Evolutionary conservation across 2,888 invertebrate species (phyloP).

Genomic region (Drosophila trichaetosa): DNA sequence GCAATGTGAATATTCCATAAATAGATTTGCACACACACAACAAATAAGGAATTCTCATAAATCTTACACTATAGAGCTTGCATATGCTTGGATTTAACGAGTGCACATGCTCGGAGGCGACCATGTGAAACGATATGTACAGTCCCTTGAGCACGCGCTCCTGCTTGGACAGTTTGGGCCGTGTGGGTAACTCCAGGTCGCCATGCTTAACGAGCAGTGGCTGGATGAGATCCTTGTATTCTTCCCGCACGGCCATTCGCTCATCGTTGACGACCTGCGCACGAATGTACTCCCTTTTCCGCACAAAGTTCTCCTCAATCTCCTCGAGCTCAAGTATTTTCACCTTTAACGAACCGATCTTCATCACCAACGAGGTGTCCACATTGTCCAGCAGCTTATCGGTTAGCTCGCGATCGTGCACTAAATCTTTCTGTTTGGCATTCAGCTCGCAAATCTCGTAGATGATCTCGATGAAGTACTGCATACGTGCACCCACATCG

Average conservation of each 20-base stretch:
- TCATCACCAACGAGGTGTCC: conserved; percentile 83
- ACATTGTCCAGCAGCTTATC: conserved; percentile 85
- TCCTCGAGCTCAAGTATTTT: conserved; percentile 87
- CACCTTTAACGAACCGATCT: conserved; percentile 87
- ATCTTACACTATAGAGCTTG: conserved; percentile 82
- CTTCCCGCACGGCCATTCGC: conserved; percentile 83
- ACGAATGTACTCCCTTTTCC: conserved; percentile 86
- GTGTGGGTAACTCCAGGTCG: conserved; percentile 59
- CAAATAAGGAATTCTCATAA: background rate
- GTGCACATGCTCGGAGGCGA: conserved; percentile 85
- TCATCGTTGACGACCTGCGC: conserved; percentile 87
- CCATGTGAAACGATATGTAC: conserved; percentile 86
- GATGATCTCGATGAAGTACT: conserved; percentile 87
- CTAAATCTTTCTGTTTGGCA: conserved; percentile 84
- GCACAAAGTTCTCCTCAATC: conserved; percentile 87
- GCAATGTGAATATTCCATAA: background rate
- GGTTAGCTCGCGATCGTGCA: conserved; percentile 81
- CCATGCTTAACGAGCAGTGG: conserved; percentile 76
- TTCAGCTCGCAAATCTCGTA: conserved; percentile 87
- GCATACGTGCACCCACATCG: conserved; percentile 85
- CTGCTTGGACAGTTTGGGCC: conserved; percentile 80
- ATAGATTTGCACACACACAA: background rate
- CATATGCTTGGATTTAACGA: conserved; percentile 86
- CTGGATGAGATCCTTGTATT: conserved; percentile 79
- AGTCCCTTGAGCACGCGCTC: conserved; percentile 87